A percentile compares a stretch with the other conserved stretches of the same genome.
These are phyloP conservation scores for Diglossa cyanea DNA, from an alignment of 2,797 vertebrate genomes.

Conservation along the genomic window DNA sequence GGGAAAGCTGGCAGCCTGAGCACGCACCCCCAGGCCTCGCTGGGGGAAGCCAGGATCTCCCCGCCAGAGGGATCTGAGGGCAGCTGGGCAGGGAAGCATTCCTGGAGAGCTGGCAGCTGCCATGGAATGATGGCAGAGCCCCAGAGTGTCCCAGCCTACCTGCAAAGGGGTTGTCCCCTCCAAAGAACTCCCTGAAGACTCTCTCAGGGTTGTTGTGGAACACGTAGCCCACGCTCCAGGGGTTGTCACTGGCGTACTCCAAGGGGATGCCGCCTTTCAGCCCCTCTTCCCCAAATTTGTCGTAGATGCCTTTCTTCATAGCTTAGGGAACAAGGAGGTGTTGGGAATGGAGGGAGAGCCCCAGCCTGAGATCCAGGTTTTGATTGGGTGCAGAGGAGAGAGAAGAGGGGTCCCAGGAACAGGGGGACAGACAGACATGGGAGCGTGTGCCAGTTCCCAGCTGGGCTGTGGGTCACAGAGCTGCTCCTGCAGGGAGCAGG, in stretches of 20 bases:
- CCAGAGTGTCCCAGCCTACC: constrained; percentile 66
- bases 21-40: background rate
- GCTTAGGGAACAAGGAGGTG: constrained; percentile 66
- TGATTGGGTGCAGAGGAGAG: background rate
- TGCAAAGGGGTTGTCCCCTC: constrained; percentile 90
- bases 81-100: background rate
- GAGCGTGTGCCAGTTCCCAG: background rate
- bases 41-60: background rate
- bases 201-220: constrained; percentile 89
- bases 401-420: rapidly evolving
- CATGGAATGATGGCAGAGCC: rapidly evolving
- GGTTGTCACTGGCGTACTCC: constrained; percentile 75
- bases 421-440: too few species aligned
- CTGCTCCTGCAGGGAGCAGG: rapidly evolving
- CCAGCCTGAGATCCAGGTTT: background rate
- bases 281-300: constrained; percentile 93
- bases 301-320: constrained; percentile 89
- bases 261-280: constrained; percentile 88
- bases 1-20: background rate
- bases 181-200: constrained; percentile 91
- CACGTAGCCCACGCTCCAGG: constrained; percentile 85
- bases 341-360: background rate
- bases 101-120: background rate
- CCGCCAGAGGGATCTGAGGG: background rate
- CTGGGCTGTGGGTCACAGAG: background rate